Base-by-base conservation (phyloP, 1,140 invertebrate species). In the Drosophila cardini region DNA sequence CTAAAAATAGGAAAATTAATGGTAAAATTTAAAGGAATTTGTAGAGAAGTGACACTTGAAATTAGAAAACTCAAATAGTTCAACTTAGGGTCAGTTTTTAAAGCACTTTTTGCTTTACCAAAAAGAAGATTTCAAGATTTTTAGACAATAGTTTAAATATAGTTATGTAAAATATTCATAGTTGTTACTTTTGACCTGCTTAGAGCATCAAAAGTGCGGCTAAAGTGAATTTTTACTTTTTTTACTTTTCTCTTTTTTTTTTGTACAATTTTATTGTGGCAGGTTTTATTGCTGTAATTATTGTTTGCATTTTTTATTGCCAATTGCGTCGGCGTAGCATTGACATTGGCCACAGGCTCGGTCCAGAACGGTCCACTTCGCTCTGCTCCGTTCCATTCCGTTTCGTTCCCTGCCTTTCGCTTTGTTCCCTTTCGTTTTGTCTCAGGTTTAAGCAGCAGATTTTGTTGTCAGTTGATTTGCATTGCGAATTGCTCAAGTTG, bases 231-330 rank as follows among this genome's bases (percentile, higher is more conserved):
- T 11, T 6, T 7, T 56, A 34, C 30, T 26, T 21, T 36, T 52
- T 34, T 18, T 53, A 16, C 32, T 53, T 32, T n/a, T n/a, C n/a
- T n/a, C n/a, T n/a, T n/a, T n/a, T n/a, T 64, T 67, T 75, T 79
- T 55, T 73, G 81, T 45, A 63, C 62, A 64, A 36, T 75, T 71
- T 79, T 81, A 87, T 90, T 89, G 84, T 90, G 76, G 74, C 77
- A 71, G 80, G 76, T 81, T 86, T 90, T 89, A 90, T 89, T 78
- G 78, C 77, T 73, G 80, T 78, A 89, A 87, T 87, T 87, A 87
- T 87, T 89, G 80, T 78, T 78, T 45, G 80, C 72, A 89, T 80
- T 80, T 87, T 89, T 87, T 86, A 89, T 86, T 80, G 76, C 83
- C 63, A 78, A 81, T 86, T 72, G 56, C 76, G 72, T 56, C 45